phyloP scores from a whole-genome alignment of 2,113 vertebrate species.

The Lepus americanus region DNA sequence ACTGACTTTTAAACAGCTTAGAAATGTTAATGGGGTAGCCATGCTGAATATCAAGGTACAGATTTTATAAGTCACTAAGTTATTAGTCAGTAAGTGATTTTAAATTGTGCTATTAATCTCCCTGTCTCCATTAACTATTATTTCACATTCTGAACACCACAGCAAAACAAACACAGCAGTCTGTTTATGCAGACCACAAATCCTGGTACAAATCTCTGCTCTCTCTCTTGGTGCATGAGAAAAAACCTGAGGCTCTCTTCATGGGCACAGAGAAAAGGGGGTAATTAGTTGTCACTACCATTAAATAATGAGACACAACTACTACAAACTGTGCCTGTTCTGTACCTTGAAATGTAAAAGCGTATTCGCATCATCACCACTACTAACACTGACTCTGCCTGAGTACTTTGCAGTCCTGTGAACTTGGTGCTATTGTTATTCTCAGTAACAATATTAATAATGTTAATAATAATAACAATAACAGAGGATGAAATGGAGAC shows the following conservation, averaged over 20 bases:
- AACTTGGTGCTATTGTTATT: background rate
- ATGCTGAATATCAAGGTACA: conserved; percentile 28
- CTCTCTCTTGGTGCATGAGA: too few relatives aligned
- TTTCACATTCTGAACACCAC: conserved; percentile 49
- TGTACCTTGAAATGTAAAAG: background rate
- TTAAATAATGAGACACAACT: background rate
- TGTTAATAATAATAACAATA: too few relatives aligned
- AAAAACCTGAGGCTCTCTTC: background rate
- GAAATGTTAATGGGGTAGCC: background rate
- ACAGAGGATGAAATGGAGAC: background rate
- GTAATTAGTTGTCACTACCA: background rate
- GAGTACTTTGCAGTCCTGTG: background rate
- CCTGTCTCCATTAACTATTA: conserved; percentile 43
- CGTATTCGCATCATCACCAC: background rate
- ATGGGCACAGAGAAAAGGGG: accelerated
- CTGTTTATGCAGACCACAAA: background rate
- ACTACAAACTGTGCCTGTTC: accelerated
- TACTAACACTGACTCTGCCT: background rate
- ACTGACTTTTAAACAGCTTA: conserved; percentile 30
- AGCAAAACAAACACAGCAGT: background rate
- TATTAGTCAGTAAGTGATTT: conserved; percentile 66
- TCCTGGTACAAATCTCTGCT: background rate
- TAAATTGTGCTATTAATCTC: conserved; percentile 72
- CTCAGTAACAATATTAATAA: too few relatives aligned
- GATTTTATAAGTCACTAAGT: background rate